phyloP scores from a whole-genome alignment of 2,888 invertebrate species.

The Neuroscelio doddi region DNA sequence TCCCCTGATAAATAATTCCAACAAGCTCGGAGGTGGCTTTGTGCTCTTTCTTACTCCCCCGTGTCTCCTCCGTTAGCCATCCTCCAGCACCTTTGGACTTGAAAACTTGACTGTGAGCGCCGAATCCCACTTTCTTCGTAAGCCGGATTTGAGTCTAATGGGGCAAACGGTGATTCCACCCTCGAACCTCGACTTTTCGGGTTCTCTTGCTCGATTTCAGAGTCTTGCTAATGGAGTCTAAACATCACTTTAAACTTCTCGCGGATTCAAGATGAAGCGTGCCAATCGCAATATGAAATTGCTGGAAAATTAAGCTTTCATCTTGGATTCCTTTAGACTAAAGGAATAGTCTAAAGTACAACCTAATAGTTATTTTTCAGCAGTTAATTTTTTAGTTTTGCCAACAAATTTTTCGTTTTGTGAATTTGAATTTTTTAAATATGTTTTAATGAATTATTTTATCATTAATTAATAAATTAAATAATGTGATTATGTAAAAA shows the following conservation, averaged over 20 bases:
- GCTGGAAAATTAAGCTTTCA: no score
- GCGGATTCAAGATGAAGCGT: no score
- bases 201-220: constrained; percentile 43
- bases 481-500: no score
- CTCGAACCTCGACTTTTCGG: constrained; percentile 47
- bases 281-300: no score
- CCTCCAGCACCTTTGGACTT: constrained; percentile 23
- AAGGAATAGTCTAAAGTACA: no score
- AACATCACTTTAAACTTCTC: constrained; percentile 38
- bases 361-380: no score
- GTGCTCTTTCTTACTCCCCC: constrained; percentile 33
- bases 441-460: no score
- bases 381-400: no score
- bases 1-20: constrained; percentile 59
- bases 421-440: no score
- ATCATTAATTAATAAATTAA: no score
- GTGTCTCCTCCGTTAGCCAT: constrained; percentile 23
- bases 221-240: constrained; percentile 54
- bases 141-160: constrained; percentile 63
- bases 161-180: constrained; percentile 58
- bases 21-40: constrained; percentile 27
- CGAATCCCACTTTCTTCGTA: constrained; percentile 41
- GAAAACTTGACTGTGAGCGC: constrained; percentile 42
- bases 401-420: no score
- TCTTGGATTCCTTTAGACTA: no score